Evolutionary conservation across 2,888 invertebrate species (phyloP), one percentile per base, ranked within the genome.

Genomic region (Parapristionchus giblindavisi): DNA sequence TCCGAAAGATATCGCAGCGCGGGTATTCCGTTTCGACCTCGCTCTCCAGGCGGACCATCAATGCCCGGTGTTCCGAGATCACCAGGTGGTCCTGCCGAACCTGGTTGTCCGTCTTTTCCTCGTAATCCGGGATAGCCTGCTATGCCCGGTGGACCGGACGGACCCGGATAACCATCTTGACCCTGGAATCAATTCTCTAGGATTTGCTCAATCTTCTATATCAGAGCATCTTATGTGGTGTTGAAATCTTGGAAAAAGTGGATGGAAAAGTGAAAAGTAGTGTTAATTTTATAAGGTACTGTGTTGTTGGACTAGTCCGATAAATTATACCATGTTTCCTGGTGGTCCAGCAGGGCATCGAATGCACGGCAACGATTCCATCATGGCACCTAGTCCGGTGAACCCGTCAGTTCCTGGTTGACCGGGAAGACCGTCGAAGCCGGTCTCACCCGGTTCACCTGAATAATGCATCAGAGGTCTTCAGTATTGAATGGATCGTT

Each of bases 351-450:
- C 54, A 8, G 70, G 70, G 40, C 70, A 70, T 34, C 48, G 52
- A 21, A 27, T 48, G 70, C 70, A 70, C 3, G 40, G 43, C 56
- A 40, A 38, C 0, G 36, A n/a, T n/a, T 51, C n/a, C 1, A n/a
- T 11, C 36, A 43, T 54, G 24, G 38, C 21, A 0, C 32, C 38
- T 21, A 56, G 27, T 29, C 54, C 38, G 56, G 24, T 8, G 29
- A 38, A 14, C 1, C 70, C 70, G 40, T 70, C 38, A 11, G 17
- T 32, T 27, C 70, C 70, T 11, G 38, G 29, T 6, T 1, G 6
- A 29, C 70, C 70, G 0, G 70, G 70, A 0, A 56, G 70, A 14
- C 70, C 70, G 56, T 70, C 70, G 70, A 27, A 70, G 40, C 70
- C 70, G 4, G 56, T 8, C 52, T 70, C 70, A 21, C 70, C 70